Base-by-base conservation (phyloP, 2,797 vertebrate species). In the Tapirus indicus region DNA sequence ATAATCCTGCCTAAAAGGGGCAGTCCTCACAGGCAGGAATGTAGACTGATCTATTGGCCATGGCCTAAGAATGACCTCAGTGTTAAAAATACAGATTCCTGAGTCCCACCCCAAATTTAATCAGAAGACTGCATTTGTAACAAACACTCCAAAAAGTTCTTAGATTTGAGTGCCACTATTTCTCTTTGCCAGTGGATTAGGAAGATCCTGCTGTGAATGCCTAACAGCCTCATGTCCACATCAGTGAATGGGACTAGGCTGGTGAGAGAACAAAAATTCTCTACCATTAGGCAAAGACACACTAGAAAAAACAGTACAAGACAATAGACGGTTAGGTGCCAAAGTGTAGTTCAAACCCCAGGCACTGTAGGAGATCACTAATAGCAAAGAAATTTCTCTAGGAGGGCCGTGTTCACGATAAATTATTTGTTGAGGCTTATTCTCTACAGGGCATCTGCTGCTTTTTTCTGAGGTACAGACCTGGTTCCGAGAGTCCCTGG, bases 1-100 rank as follows among this genome's bases (percentile, higher is more conserved):
- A 58, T 96, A 91, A 77, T 64, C 60, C 85, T 94, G 38, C 91
- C 49, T 79, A 44, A 86, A 32, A 35, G 82, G 79, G 89, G 32
- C 84, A 49, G 74, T 68, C 71, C n/a, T 92, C 62, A 32, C 32
- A 38, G 58, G 38, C 71, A 78, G 71, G 52, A 93, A 87, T 66
- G 52, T 82, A 69, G 72, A 41, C 35, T 41, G 29, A 52, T 56
- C 32, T 2, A 25, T 2, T 66, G 68, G 27, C 16, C 49, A 20
- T 32, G 2, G 8, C 44, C 32, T 56, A 56, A 68, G 52, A 69
- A 44, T 69, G 58, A 84, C 52, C 54, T 38, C 18, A 18, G 64
- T 68, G n/a, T 75, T 79, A 90, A 60, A 83, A 89, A 71, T 68
- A 32, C 21, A 86, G 69, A 41, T 95, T 89, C 52, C 35, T 77